Evolutionary conservation across 2,113 vertebrate genomes (phyloP).

Genomic region (Bothrops jararaca): DNA sequence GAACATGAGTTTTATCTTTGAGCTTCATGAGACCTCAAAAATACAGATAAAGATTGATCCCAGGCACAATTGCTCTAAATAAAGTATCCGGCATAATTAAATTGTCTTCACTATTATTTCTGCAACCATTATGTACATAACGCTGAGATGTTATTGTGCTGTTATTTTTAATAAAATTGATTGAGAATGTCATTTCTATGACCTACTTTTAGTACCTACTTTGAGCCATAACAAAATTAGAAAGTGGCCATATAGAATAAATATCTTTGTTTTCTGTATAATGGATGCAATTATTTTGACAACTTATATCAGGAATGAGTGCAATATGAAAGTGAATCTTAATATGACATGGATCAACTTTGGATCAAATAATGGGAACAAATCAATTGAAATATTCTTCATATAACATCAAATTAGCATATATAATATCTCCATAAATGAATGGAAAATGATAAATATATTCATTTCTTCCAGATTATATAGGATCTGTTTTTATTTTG

Average conservation of each 20-base stretch:
- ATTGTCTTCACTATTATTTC: background rate
- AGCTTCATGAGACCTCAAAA: background rate
- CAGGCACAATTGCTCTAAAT: background rate
- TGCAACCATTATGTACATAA: constrained; percentile 2
- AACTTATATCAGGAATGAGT: constrained; percentile 37
- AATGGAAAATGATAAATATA: constrained; percentile 57
- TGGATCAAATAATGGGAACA: constrained; percentile 67
- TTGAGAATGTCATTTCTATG: background rate
- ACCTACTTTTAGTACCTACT: constrained; percentile 15
- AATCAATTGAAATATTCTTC: constrained; percentile 68
- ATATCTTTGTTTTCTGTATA: constrained; percentile 17
- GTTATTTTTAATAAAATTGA: constrained; percentile 7
- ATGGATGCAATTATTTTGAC: constrained; percentile 30
- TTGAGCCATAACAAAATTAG: constrained; percentile 32
- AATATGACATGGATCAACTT: constrained; percentile 54
- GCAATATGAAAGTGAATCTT: constrained; percentile 66
- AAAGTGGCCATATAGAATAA: constrained; percentile 8
- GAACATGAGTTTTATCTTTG: background rate
- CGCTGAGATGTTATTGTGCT: background rate
- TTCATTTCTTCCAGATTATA: constrained; percentile 35
- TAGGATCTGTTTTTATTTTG: constrained; percentile 44
- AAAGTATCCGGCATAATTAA: background rate
- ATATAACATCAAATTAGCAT: constrained; percentile 68
- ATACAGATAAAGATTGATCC: background rate
- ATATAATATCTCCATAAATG: constrained; percentile 58